phyloP scores from a whole-genome alignment of 2,797 vertebrate species.

The Malurus leucopterus region DNA sequence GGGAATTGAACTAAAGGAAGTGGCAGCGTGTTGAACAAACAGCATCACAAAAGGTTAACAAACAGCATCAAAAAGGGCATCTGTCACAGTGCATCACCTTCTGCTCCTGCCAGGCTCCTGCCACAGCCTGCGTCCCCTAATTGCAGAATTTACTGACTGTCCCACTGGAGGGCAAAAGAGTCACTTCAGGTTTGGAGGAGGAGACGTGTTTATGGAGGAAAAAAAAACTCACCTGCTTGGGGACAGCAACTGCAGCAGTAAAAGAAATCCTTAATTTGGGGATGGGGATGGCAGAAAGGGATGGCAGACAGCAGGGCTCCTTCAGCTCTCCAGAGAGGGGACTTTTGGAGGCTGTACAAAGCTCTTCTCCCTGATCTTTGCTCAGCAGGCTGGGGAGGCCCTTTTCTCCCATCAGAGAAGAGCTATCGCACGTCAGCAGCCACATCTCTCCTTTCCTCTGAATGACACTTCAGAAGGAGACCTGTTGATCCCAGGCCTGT shows the following conservation, averaged over 20 bases:
- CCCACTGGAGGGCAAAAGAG: slow-evolving; percentile 24
- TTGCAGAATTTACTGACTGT: slow-evolving; percentile 17
- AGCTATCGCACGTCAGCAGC: neutral
- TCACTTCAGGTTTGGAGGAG: neutral
- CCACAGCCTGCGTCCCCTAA: slow-evolving; percentile 40
- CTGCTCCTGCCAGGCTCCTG: slow-evolving; percentile 42
- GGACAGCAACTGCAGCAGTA: neutral
- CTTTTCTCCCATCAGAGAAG: neutral
- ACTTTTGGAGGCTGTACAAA: neutral
- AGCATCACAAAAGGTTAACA: slow-evolving; percentile 61
- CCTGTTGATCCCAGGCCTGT: neutral
- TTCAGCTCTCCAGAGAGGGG: neutral
- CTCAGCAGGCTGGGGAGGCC: neutral
- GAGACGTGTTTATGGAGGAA: neutral
- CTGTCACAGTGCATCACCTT: slow-evolving; percentile 58
- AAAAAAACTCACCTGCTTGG: neutral
- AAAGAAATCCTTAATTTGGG: neutral
- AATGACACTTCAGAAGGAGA: slow-evolving; percentile 35
- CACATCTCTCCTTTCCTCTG: neutral
- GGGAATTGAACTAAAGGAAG: slow-evolving; percentile 31
- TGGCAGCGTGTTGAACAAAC: slow-evolving; percentile 53
- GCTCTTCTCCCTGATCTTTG: neutral
- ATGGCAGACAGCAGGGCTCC: neutral
- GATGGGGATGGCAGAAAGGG: neutral
- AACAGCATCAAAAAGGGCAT: slow-evolving; percentile 62